Evolutionary conservation across 2,888 invertebrate genomes (phyloP), one percentile per base, ranked within the genome.

Genomic region (Monopis laevigella): DNA sequence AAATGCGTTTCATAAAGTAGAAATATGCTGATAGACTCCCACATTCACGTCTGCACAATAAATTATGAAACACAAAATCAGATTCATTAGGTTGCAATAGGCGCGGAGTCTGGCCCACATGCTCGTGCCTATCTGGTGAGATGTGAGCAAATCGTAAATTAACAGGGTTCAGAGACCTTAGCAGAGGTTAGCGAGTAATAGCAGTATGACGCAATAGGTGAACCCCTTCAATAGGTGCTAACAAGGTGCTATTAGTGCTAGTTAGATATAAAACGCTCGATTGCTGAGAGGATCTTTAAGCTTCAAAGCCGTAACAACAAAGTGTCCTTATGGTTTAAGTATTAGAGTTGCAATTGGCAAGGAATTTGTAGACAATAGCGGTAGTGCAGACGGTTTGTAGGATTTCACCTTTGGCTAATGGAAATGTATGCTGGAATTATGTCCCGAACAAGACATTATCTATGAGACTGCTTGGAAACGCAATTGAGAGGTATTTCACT

Each of bases 211-310:
- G 32, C 17, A 32, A 32, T 32, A 32, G 32, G 32, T 17, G 32
- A 32, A 14, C 16, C 32, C 32, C n/a, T n/a, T 32, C 32, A 32
- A 32, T 66, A 67, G 63, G 63, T 65, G 70, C 59, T 68, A 71
- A 73, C 67, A 62, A 73, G 69, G 56, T 45, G 62, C 58, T 54
- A 62, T 63, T 63, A 63, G 59, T 54, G 54, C 51, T 47, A 54
- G 51, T 51, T 49, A 21, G 36, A 32, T 32, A 32, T 32, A 32
- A 32, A 32, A 32, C 17, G 16, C 10, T 32, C 16, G 14, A 32
- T 17, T 32, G 32, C 32, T 14, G n/a, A 32, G 32, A 14, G 32
- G n/a, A n/a, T n/a, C n/a, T n/a, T n/a, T n/a, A n/a, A n/a, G n/a
- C n/a, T n/a, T n/a, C n/a, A n/a, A n/a, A n/a, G n/a, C n/a, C n/a